Evolutionary conservation across 1,140 invertebrate genomes (phyloP).

Genomic region (Luehdorfia chinensis): DNA sequence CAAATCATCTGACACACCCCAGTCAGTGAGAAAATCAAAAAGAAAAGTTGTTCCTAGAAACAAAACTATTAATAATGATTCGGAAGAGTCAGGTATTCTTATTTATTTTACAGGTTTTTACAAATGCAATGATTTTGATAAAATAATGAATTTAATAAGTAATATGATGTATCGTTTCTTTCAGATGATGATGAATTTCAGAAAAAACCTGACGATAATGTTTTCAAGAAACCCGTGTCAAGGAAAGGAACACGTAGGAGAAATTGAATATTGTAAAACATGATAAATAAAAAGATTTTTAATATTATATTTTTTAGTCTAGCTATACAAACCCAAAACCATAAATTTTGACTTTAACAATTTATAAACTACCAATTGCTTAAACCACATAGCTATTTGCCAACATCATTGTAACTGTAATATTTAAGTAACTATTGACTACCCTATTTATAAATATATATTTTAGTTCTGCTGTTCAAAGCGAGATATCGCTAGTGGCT

Average conservation of each 20-base stretch:
- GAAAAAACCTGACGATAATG: slow-evolving; percentile 47
- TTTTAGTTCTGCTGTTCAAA: no score
- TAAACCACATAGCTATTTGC: no score
- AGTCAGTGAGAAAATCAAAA: slow-evolving; percentile 50
- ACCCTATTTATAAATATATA: no score
- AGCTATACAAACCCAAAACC: no score
- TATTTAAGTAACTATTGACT: no score
- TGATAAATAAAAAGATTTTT: slow-evolving; percentile 6
- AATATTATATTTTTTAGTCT: no score
- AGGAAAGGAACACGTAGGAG: slow-evolving; percentile 52
- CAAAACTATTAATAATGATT: slow-evolving; percentile 27
- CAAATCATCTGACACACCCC: slow-evolving; percentile 39
- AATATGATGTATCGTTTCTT: slow-evolving; percentile 20
- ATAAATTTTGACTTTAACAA: no score
- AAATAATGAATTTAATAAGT: neutral
- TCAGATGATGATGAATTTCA: slow-evolving; percentile 58
- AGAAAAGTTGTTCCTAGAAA: slow-evolving; percentile 41
- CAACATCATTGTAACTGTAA: no score
- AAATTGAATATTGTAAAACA: slow-evolving; percentile 27
- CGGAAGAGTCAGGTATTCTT: slow-evolving; percentile 54
- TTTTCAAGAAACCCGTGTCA: slow-evolving; percentile 63
- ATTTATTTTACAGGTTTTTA: neutral
- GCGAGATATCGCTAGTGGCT: no score
- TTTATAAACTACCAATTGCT: no score
- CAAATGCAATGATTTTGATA: neutral